Base-by-base conservation (phyloP, 2,888 invertebrate genomes). In the Diaphora mendica region DNA sequence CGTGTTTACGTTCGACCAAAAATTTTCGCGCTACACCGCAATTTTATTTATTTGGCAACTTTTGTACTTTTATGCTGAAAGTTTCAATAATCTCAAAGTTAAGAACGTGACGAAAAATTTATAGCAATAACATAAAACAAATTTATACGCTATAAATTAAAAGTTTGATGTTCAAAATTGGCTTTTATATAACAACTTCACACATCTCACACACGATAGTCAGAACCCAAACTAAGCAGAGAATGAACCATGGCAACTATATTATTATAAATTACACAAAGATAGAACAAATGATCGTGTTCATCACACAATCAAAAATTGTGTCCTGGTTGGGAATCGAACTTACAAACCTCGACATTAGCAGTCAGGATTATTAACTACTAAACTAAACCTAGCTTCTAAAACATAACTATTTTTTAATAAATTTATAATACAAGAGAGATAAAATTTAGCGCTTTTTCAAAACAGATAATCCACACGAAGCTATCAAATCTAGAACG, bases 1-100 rank as follows among this genome's bases (percentile, higher is more conserved):
- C 15, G 64, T 35, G 33, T 23, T 9, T 33, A 51, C 35, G 23
- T 33, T 55, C 15, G 20, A 44, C 8, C 42, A 64, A 35, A 64
- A 44, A 64, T 13, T 70, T 70, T 33, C 15, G 33, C 64, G 69
- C 62, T 62, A 62, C 59, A 42, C 20, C 30, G 44, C n/a, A 62
- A 9, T 62, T 26, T n/a, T n/a, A 42, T 70, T 70, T 69, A 69
- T 69, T 69, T 35, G 23, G 4, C 3, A 69, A 69, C 55, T 69
- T 69, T 69, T 67, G 17, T 62, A 17, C 39, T 59, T 69, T n/a
- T 55, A 39, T 39, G 55, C 48, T 30, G 62, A 62, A 55, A 55
- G 59, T 59, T 59, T 26, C 13, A 26, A 26, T 11, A 11, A 11
- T 26, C 3, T n/a, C 23, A 23, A 55, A 23, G n/a, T 23, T 9